Conservation (phyloP, 2,797 vertebrate genomes). For the Brachyalestes nurse region DNA sequence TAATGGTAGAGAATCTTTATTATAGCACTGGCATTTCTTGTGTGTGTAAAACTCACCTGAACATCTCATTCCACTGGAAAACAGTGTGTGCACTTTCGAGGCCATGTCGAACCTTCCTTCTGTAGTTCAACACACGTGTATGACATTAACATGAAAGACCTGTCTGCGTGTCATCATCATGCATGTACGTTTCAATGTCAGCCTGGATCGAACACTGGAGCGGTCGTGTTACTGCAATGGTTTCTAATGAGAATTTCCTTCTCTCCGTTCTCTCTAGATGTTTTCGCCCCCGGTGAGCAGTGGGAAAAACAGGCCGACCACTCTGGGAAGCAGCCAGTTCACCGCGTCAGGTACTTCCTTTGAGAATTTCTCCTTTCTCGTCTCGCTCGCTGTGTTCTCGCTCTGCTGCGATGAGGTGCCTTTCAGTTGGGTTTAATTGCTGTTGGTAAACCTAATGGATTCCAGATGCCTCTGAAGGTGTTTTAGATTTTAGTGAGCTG, state of each 20-base stretch:
- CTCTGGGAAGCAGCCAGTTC: constrained; percentile 97
- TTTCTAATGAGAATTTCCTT: constrained; percentile 36
- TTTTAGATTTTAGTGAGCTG: constrained; percentile 46
- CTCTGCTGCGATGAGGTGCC: constrained; percentile 7
- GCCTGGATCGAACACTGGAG: background rate
- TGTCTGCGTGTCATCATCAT: background rate
- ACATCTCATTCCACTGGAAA: no score
- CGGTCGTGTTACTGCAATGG: background rate
- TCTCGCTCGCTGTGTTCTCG: constrained; percentile 23
- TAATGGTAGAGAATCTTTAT: no score
- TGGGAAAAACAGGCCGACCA: constrained; percentile 96
- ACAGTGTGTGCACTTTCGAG: no score
- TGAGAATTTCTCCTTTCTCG: constrained; percentile 37
- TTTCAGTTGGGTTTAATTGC: constrained; percentile 38
- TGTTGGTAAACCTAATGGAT: constrained; percentile 41
- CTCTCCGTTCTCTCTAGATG: constrained; percentile 86
- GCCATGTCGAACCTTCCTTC: no score
- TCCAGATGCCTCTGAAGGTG: constrained; percentile 48
- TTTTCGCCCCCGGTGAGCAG: constrained; percentile 97
- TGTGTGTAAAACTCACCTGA: no score
- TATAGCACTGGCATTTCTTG: no score
- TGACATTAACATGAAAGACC: no score
- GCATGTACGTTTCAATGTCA: background rate
- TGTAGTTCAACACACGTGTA: no score
- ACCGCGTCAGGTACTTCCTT: constrained; percentile 87